Evolutionary conservation across 2,888 invertebrate species (phyloP).

Genomic region (Xanthorhoe spadicearia): DNA sequence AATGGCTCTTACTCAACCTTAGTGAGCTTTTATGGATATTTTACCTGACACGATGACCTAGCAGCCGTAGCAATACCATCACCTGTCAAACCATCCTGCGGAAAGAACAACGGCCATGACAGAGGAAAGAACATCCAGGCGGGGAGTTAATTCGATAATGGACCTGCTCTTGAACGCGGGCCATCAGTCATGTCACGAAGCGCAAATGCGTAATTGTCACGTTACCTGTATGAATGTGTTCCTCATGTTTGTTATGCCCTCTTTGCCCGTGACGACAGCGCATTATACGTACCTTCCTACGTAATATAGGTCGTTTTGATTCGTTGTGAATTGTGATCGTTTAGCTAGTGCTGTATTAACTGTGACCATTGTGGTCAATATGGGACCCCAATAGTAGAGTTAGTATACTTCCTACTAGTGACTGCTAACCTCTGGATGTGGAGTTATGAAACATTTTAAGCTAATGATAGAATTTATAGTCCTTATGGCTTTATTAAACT

Average conservation of each 20-base stretch:
- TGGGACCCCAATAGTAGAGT: no score
- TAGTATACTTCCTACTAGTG: no score
- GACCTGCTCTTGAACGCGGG: slow-evolving; percentile 76
- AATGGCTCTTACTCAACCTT: no score
- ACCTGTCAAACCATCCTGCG: slow-evolving; percentile 40
- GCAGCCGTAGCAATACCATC: slow-evolving; percentile 10
- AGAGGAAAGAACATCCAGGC: slow-evolving; percentile 79
- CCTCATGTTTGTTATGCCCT: slow-evolving; percentile 16
- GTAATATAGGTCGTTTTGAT: background rate
- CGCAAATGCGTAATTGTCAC: slow-evolving; percentile 46
- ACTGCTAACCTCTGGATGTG: no score
- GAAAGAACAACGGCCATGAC: slow-evolving; percentile 77
- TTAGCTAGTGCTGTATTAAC: no score
- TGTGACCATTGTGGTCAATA: no score
- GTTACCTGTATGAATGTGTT: slow-evolving; percentile 34
- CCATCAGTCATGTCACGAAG: slow-evolving; percentile 69
- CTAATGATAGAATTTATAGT: no score
- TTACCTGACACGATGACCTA: background rate
- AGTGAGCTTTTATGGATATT: no score
- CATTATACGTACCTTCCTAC: background rate
- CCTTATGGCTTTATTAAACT: no score
- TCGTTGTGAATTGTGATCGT: background rate
- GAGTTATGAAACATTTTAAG: no score
- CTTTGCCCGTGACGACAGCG: slow-evolving; percentile 5
- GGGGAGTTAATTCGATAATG: slow-evolving; percentile 82